Conservation (phyloP, 2,797 vertebrate genomes). For the Chrosomus eos region DNA sequence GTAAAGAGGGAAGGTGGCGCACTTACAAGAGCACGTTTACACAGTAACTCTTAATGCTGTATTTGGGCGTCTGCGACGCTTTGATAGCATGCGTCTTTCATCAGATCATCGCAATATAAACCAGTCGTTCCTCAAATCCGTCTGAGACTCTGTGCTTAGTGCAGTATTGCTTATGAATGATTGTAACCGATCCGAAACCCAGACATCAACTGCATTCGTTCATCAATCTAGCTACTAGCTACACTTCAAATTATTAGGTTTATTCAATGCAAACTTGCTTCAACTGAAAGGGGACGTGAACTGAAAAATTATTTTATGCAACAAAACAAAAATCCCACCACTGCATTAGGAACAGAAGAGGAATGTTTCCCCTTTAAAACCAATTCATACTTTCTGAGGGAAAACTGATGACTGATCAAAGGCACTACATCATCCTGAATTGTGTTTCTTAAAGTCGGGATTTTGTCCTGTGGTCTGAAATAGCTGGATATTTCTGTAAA, state of each 20-base stretch:
- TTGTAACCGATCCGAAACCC: not conserved
- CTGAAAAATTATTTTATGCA: not conserved
- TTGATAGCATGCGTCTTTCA: slow-evolving; percentile 14
- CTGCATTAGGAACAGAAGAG: not conserved
- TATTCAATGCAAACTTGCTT: slow-evolving; percentile 67
- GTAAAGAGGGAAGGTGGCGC: not conserved
- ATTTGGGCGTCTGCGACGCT: not conserved
- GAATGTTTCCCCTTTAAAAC: not conserved
- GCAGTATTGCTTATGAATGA: slow-evolving; percentile 31
- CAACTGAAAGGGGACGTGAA: not conserved
- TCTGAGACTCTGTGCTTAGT: slow-evolving; percentile 6
- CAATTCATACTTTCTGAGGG: slow-evolving; percentile 70
- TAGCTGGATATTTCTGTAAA: slow-evolving; percentile 8
- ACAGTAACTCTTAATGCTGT: too few species aligned
- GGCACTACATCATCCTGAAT: slow-evolving; percentile 88
- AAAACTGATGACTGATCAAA: slow-evolving; percentile 84
- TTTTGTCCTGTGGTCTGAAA: slow-evolving; percentile 61
- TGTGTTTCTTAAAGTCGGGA: slow-evolving; percentile 70
- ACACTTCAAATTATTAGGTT: not conserved
- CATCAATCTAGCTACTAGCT: not conserved
- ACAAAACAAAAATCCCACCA: not conserved
- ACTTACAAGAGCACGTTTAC: not conserved
- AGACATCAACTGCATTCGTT: not conserved
- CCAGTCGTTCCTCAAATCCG: not conserved
- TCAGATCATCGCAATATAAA: slow-evolving; percentile 8